These are phyloP conservation scores for Lysandra bellargus DNA, from an alignment of 2,888 invertebrate species.

Conservation along the genomic window DNA sequence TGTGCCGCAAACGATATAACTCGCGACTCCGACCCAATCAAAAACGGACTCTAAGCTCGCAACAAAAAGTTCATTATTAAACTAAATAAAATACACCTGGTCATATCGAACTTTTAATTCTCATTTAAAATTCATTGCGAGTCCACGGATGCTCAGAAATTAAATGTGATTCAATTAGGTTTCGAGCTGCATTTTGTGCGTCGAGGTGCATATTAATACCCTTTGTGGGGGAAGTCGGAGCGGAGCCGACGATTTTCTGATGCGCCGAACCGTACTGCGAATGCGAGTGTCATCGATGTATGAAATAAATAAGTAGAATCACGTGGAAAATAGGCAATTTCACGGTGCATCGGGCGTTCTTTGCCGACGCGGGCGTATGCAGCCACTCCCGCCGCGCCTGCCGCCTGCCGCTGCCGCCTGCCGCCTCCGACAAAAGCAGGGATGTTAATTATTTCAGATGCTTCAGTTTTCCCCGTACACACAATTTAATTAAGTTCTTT, in stretches of 20 bases:
- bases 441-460: slow-evolving; percentile 61
- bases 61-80: slow-evolving; percentile 53
- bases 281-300: slow-evolving; percentile 70
- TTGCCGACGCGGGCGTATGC: slow-evolving; percentile 51
- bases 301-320: slow-evolving; percentile 80
- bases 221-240: slow-evolving; percentile 31
- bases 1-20: slow-evolving; percentile 72
- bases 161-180: slow-evolving; percentile 53
- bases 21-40: slow-evolving; percentile 51
- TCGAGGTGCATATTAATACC: slow-evolving; percentile 41
- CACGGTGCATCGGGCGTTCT: slow-evolving; percentile 77
- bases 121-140: slow-evolving; percentile 59
- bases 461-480: slow-evolving; percentile 28
- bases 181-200: slow-evolving; percentile 39
- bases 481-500: slow-evolving; percentile 27
- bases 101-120: slow-evolving; percentile 55
- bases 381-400: slow-evolving; percentile 44
- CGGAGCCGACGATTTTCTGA: slow-evolving; percentile 51
- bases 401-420: slow-evolving; percentile 48
- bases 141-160: slow-evolving; percentile 54
- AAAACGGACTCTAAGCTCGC: slow-evolving; percentile 56
- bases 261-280: slow-evolving; percentile 55
- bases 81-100: slow-evolving; percentile 54
- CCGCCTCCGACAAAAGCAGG: slow-evolving; percentile 59
- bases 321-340: slow-evolving; percentile 80